phyloP scores from a whole-genome alignment of 1,140 invertebrate genomes.

The Branchinecta lindahli region DNA sequence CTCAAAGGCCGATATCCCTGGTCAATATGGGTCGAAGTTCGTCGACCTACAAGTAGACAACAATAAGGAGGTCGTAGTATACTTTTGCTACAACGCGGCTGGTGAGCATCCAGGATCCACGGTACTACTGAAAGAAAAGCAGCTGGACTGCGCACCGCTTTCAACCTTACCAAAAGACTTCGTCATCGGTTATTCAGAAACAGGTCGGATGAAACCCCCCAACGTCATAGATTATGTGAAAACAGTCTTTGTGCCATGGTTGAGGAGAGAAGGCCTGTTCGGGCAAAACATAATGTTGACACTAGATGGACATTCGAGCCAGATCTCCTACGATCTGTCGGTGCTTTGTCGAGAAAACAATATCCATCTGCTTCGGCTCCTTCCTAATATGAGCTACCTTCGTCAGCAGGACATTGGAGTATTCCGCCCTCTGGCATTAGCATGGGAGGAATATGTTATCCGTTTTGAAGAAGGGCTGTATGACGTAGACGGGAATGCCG shows the following conservation, averaged over 20 bases:
- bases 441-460: not conserved
- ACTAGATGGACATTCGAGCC: not conserved
- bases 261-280: not conserved
- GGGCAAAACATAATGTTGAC: not conserved
- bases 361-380: not conserved
- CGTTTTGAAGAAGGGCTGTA: not conserved
- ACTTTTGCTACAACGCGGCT: not conserved
- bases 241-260: not conserved
- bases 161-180: not conserved
- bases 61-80: not conserved
- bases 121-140: not conserved
- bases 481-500: not conserved
- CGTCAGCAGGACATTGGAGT: not conserved
- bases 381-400: not conserved
- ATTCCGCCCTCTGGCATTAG: not conserved
- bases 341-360: not conserved
- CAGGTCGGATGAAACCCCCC: not conserved
- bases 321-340: not conserved
- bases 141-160: not conserved
- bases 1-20: not conserved
- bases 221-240: not conserved
- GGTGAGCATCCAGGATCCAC: not conserved
- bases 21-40: not conserved
- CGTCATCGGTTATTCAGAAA: not conserved
- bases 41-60: not conserved